Conservation (phyloP, 2,797 vertebrate species). For the Astyanax mexicanus region DNA sequence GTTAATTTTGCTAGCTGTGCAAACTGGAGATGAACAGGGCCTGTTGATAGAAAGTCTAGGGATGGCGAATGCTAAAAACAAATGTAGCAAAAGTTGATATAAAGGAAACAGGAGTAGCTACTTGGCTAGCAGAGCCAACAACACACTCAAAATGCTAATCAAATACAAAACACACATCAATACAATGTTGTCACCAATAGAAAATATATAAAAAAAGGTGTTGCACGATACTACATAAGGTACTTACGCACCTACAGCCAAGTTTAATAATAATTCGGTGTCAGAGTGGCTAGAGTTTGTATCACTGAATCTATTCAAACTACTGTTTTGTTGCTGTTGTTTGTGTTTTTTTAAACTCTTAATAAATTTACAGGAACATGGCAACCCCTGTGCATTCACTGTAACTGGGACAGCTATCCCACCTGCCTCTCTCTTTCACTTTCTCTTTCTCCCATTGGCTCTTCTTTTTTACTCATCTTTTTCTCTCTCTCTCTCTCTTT, state of each 20-base stretch:
- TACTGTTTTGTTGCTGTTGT: neutral
- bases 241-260: neutral
- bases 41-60: no score
- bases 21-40: no score
- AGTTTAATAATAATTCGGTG: neutral
- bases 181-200: neutral
- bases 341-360: neutral
- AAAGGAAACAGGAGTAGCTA: no score
- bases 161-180: no score
- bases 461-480: neutral
- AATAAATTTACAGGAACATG: neutral
- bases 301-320: neutral
- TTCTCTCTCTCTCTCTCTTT: conserved; percentile 15
- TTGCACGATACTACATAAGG: no score
- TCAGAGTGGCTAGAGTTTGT: neutral
- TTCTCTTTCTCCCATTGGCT: neutral
- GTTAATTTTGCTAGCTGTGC: no score
- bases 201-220: no score
- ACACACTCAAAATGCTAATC: no score
- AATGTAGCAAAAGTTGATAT: no score
- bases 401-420: neutral
- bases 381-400: neutral
- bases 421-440: neutral
- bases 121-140: no score
- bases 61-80: no score